These are phyloP conservation scores for Lutraria lutraria DNA, from an alignment of 2,888 invertebrate genomes.

Conservation along the genomic window DNA sequence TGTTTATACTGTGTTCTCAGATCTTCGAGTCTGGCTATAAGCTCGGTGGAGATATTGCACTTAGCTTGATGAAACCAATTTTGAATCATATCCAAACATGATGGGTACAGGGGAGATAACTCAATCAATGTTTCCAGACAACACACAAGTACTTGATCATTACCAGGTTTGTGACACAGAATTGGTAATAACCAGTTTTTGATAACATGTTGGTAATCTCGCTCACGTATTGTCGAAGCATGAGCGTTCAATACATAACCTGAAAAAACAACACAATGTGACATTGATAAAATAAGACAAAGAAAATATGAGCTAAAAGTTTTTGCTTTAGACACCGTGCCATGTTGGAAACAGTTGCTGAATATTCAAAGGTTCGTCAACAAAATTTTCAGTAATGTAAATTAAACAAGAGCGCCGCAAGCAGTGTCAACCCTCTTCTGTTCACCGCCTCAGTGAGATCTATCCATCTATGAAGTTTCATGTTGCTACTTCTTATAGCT, in stretches of 20 bases:
- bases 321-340: not conserved
- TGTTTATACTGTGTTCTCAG: constrained; percentile 39
- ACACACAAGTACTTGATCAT: constrained; percentile 38
- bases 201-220: constrained; percentile 27
- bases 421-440: too few species aligned
- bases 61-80: constrained; percentile 37
- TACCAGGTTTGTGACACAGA: constrained; percentile 51
- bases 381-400: too few species aligned
- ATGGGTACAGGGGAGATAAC: constrained; percentile 47
- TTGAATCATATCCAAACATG: constrained; percentile 46
- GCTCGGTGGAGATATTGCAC: not conserved
- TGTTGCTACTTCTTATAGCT: too few species aligned
- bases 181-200: constrained; percentile 56
- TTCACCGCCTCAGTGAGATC: too few species aligned
- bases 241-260: constrained; percentile 3
- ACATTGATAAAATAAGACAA: not conserved
- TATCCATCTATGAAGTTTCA: too few species aligned
- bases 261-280: not conserved
- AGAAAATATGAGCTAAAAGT: not conserved
- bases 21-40: constrained; percentile 41
- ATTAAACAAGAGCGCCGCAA: too few species aligned
- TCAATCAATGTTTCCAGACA: constrained; percentile 60
- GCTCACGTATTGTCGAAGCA: not conserved
- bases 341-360: too few species aligned
- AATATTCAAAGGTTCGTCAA: too few species aligned